phyloP scores from a whole-genome alignment of 23 tunicate genomes.

The Pegea sp. region DNA sequence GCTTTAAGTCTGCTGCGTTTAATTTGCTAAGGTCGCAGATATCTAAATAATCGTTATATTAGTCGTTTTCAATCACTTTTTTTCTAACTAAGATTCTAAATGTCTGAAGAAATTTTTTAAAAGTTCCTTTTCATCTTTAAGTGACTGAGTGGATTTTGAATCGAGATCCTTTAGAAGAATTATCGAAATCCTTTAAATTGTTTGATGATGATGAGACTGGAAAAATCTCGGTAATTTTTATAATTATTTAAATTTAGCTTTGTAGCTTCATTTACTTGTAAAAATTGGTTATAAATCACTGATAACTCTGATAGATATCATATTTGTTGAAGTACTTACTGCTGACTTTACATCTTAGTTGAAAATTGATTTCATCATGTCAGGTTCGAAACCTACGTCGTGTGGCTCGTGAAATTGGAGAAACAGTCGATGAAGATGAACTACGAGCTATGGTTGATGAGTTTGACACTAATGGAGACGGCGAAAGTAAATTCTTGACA shows the following conservation, averaged over 20 bases:
- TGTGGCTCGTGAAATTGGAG: conserved; percentile 88
- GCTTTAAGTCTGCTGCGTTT: no score
- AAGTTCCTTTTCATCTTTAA: no score
- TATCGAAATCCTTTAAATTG: conserved; percentile 74
- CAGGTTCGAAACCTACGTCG: conserved; percentile 70
- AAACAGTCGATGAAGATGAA: conserved; percentile 89
- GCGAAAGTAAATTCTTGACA: no score
- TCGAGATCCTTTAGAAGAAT: conserved; percentile 86
- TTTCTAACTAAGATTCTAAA: no score
- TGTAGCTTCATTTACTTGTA: background rate
- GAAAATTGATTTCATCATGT: no score
- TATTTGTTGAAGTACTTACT: background rate
- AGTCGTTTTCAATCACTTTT: no score
- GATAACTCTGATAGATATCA: no score
- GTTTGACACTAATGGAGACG: conserved; percentile 92
- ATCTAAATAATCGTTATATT: no score
- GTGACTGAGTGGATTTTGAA: conserved; percentile 85
- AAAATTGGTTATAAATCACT: no score
- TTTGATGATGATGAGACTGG: conserved; percentile 94
- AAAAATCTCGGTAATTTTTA: conserved; percentile 51
- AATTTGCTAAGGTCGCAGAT: no score
- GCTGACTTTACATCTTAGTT: no score
- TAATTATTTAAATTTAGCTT: background rate
- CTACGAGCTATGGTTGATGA: conserved; percentile 92
- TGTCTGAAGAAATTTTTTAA: no score